These are phyloP conservation scores for Brienomyrus longianalis DNA, from an alignment of 2,113 vertebrate species.

Conservation along the genomic window DNA sequence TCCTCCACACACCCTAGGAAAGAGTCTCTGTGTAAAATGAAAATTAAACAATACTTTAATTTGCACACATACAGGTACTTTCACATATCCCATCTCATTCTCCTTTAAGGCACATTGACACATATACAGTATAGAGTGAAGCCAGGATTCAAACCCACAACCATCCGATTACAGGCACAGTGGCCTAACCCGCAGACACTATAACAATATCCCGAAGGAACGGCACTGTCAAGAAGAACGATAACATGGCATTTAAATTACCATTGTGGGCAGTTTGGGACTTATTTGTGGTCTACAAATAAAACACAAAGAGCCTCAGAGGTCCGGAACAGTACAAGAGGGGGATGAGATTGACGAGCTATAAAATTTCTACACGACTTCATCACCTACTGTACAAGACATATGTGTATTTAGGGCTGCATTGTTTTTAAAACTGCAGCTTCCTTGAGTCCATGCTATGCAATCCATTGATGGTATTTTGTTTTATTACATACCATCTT, in stretches of 20 bases:
- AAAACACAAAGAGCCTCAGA: background rate
- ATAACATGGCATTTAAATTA: background rate
- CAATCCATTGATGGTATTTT: background rate
- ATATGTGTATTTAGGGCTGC: background rate
- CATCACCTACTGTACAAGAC: background rate
- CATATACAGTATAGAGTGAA: background rate
- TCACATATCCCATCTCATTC: background rate
- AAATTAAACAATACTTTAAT: background rate
- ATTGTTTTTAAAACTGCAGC: background rate
- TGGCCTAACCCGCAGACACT: background rate
- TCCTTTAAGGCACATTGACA: background rate
- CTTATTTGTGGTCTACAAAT: background rate
- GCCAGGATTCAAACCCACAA: background rate
- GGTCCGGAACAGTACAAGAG: background rate
- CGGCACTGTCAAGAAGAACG: background rate
- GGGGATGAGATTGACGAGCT: background rate
- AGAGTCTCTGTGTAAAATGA: background rate
- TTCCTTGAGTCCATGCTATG: background rate
- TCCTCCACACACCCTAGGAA: background rate
- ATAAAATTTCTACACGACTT: background rate
- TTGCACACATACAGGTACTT: background rate
- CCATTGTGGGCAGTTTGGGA: background rate
- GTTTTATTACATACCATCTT: background rate
- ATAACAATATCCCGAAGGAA: background rate
- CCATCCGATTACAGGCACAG: background rate